Evolutionary conservation across 1,140 invertebrate species (phyloP), one percentile per base, ranked within the genome.

Genomic region (Maniola jurtina): DNA sequence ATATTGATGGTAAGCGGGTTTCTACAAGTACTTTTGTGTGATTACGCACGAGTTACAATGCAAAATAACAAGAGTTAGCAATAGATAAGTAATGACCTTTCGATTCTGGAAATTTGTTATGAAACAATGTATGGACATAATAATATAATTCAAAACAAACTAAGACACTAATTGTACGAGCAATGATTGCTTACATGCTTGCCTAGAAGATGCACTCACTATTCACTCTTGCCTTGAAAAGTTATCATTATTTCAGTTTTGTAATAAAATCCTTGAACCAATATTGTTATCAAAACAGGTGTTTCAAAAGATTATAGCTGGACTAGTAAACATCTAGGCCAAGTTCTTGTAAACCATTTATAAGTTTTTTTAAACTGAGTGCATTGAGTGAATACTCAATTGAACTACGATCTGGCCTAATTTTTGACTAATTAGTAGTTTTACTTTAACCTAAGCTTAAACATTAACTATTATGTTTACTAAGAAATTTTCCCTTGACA

Each of bases 51-150:
- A 15, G 14, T 13, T 45, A 11, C 48, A 52, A 52, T 52, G 8
- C 48, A 52, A 25, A 52, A 13, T 42, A 42, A 52, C 16, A 52
- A 16, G 16, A 16, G 15, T 25, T 52, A 16, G 14, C 48, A 4
- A 25, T 52, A 52, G 48, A 52, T 52, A 52, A 25, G 25, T 25
- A 25, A 25, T 25, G 25, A 52, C 48, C 48, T 52, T 25, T 45
- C 3, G 48, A 10, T 52, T 52, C 48, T 16, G 7, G 16, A 9
- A 9, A 52, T 25, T 52, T 52, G 48, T 25, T 52, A 25, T 52
- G 10, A 52, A 52, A 25, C 48, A 48, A 48, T 48, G 38, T 40
- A 40, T 40, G 6, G 38, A 11, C 25, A 4, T 25, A 25, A 25
- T 25, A 40, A 40, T 9, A 40, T 6, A 5, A 11, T 45, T 45